A percentile compares a stretch with the other conserved stretches of the same genome.
These are phyloP conservation scores for Drosophila tani DNA, from an alignment of 1,140 invertebrate genomes.

Conservation along the genomic window DNA sequence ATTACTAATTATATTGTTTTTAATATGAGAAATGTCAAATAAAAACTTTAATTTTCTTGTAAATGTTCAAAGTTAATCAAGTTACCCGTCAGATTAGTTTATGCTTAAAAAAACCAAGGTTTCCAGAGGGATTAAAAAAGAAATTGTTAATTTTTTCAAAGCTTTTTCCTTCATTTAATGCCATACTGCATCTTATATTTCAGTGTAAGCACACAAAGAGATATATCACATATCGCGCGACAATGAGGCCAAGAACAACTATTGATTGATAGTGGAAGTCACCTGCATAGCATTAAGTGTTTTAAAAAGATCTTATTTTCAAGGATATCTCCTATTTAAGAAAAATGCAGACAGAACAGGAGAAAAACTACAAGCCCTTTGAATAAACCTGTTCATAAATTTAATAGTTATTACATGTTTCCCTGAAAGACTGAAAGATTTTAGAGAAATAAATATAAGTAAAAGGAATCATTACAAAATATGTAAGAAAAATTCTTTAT, in stretches of 20 bases:
- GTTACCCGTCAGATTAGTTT: no score
- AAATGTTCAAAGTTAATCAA: no score
- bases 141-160: neutral
- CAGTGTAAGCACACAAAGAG: neutral
- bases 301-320: neutral
- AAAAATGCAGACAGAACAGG: neutral
- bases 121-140: neutral
- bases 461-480: no score
- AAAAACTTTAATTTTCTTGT: no score
- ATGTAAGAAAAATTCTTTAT: no score
- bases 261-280: conserved; percentile 44
- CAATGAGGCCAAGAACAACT: conserved; percentile 14
- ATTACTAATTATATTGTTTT: no score
- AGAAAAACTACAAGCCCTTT: no score
- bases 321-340: neutral
- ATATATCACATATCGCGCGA: conserved; percentile 22
- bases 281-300: conserved; percentile 72
- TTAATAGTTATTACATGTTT: neutral
- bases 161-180: neutral
- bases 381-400: neutral
- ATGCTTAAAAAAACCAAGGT: no score
- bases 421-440: no score
- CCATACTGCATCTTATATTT: neutral
- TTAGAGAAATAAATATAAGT: no score
- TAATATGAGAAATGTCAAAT: no score